Base-by-base conservation (phyloP, 1,140 invertebrate genomes). In the Pararge aegeria region DNA sequence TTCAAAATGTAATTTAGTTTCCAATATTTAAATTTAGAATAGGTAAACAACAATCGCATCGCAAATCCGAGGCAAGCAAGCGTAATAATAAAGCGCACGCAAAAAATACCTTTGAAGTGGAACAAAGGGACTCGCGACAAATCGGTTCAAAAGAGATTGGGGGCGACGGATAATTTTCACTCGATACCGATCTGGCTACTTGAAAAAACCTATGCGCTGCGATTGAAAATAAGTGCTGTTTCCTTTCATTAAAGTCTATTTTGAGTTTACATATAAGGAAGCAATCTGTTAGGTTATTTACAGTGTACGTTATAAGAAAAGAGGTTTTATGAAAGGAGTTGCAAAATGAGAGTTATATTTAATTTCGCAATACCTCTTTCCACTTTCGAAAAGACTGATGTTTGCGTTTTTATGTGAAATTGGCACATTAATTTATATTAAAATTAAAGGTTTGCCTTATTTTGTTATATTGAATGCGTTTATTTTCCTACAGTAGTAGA, bases 281-380 rank as follows among this genome's bases (percentile, higher is more conserved):
- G 46, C 64, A 74, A 73, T 69, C 68, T 61, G 62, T 61, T 53
- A 68, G 55, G 71, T 80, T 83, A 78, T 86, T 86, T 83, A 83
- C 80, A 77, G 63, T 75, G 72, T 73, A 34, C 67, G 78, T 65
- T 56, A 34, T 65, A 76, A 82, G 78, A 77, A 85, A 86, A 78
- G 72, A 70, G 80, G 73, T 76, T 76, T 72, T 70, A 73, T 74
- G 64, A 83, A 81, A 77, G 69, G 71, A 80, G 69, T 74, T 70
- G 68, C 67, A 70, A 79, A 84, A 87, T 81, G 78, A 84, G 75
- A 84, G 75, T 83, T 83, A 77, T 74, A 81, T 83, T 87, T 81
- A 73, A 87, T 84, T 83, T 75, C 55, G 70, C 60, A 64, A 71
- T 73, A 70, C 69, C 75, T 79, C 12, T 73, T 76, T 68, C 70